These are phyloP conservation scores for Manacus vitellinus DNA, from an alignment of 2,113 vertebrate genomes.

Conservation along the genomic window DNA sequence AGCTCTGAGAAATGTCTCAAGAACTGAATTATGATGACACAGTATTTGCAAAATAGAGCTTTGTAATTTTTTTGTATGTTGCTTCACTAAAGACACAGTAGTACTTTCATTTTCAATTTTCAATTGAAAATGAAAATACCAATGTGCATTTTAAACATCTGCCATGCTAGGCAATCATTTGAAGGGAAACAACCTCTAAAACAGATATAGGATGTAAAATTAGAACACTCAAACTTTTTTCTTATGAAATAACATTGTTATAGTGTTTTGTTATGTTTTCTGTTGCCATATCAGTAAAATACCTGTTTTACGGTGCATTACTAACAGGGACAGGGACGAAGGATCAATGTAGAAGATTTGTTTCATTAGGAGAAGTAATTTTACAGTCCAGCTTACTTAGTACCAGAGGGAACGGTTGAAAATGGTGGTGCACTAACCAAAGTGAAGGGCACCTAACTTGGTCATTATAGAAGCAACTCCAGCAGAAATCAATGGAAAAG, in stretches of 20 bases:
- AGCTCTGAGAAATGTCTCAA: slow-evolving; percentile 23
- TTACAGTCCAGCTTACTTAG: neutral
- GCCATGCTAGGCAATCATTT: neutral
- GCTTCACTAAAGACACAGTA: slow-evolving; percentile 3
- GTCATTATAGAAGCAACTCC: neutral
- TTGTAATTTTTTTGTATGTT: neutral
- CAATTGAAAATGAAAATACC: neutral
- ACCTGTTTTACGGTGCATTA: neutral
- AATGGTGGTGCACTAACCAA: neutral
- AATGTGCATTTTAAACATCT: slow-evolving; percentile 43
- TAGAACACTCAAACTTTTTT: neutral
- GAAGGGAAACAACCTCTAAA: neutral
- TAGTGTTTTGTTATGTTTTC: neutral
- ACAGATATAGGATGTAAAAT: neutral
- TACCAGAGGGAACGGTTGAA: neutral
- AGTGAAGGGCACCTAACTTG: neutral
- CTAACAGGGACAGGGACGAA: neutral
- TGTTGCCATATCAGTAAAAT: neutral
- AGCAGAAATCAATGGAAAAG: neutral
- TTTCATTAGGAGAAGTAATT: neutral
- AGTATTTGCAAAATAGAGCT: neutral
- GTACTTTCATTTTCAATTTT: neutral
- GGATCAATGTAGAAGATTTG: neutral
- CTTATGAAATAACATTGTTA: neutral
- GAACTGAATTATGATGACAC: slow-evolving; percentile 17